Conservation (phyloP, 1,140 invertebrate genomes). For the Bombus ignitus region DNA sequence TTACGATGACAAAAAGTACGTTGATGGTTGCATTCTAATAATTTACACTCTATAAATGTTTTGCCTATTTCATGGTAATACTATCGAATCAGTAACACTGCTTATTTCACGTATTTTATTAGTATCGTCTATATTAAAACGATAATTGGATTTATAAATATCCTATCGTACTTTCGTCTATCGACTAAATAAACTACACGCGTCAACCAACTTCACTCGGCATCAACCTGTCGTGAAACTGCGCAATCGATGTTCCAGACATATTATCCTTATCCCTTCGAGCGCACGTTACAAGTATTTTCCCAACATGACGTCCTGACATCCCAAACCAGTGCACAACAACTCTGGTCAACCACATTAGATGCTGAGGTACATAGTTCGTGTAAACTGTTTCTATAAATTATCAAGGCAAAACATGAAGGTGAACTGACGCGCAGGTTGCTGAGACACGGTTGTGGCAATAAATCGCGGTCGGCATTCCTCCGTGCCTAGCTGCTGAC, state of each 20-base stretch:
- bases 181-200: too few species aligned
- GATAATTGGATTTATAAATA: too few species aligned
- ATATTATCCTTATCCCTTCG: background rate
- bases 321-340: conserved; percentile 2
- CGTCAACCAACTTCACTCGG: too few species aligned
- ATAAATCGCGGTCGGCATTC: conserved; percentile 14
- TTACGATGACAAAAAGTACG: too few species aligned
- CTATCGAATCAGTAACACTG: too few species aligned
- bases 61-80: too few species aligned
- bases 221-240: background rate
- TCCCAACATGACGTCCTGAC: background rate
- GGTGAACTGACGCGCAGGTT: conserved; percentile 22
- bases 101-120: too few species aligned
- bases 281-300: background rate
- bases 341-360: background rate
- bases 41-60: too few species aligned
- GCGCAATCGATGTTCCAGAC: background rate
- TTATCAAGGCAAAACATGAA: conserved; percentile 17
- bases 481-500: conserved; percentile 9
- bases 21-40: too few species aligned
- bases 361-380: background rate
- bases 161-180: too few species aligned
- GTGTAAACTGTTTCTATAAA: conserved; percentile 27
- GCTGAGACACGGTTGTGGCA: background rate
- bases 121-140: too few species aligned